Percentiles rank a stretch among this genome's conserved stretches.
These are phyloP conservation scores for Egretta garzetta DNA, from an alignment of 2,113 vertebrate species.

Conservation along the genomic window DNA sequence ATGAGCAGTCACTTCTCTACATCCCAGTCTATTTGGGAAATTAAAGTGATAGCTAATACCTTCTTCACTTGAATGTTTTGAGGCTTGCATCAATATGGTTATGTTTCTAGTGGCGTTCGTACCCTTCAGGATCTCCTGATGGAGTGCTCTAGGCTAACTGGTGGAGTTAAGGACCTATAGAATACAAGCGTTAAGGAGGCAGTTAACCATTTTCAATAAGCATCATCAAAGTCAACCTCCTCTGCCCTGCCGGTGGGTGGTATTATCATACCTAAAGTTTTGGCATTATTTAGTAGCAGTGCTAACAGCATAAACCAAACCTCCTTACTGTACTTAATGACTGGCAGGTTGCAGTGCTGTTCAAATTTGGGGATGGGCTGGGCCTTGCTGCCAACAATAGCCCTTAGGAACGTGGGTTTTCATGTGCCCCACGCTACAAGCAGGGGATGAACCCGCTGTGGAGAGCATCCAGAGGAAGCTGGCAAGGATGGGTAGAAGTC, in stretches of 20 bases:
- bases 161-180: neutral
- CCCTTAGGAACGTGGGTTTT: neutral
- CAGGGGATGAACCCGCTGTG: neutral
- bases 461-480: neutral
- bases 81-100: neutral
- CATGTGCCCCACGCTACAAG: neutral
- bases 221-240: neutral
- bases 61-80: neutral
- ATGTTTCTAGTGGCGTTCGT: accelerated
- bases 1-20: neutral
- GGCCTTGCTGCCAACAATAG: accelerated
- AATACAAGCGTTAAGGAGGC: neutral
- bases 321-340: no score
- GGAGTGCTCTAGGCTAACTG: neutral
- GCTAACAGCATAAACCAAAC: neutral
- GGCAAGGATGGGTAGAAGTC: neutral
- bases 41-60: neutral
- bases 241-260: neutral
- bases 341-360: neutral
- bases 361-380: accelerated
- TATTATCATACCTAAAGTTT: neutral
- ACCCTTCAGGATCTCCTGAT: neutral
- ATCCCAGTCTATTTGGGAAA: neutral
- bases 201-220: neutral
- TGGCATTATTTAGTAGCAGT: neutral